Base-by-base conservation (phyloP, 2,888 invertebrate genomes). In the Globia sparganii region DNA sequence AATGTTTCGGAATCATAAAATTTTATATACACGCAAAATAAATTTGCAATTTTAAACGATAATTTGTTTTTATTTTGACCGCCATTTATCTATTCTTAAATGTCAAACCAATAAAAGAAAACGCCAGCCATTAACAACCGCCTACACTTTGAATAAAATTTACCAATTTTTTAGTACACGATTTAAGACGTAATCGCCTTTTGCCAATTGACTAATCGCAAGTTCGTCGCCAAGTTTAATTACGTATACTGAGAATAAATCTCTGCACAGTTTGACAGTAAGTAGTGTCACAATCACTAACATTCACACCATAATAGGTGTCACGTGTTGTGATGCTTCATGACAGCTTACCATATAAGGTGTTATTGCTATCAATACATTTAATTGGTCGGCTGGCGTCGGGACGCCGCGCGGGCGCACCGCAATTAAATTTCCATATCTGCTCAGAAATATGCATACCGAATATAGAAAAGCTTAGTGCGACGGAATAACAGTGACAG, bases 291-390 rank as follows among this genome's bases (percentile, higher is more conserved):
- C 81, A 87, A 85, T 84, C 75, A 78, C 78, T 66, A 78, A 83
- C 86, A 83, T 86, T 89, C 82, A 89, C 86, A 80, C 91, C 90
- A 86, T 91, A 91, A 85, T 87, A 88, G 89, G 90, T 90, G 90
- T 90, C 88, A 90, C 87, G 85, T 86, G 87, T 86, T 85, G 86
- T 87, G 85, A 91, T 91, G 88, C 85, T 84, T 80, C 90, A 91
- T 91, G 87, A 82, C 92, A 90, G 72, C 74, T 72, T 31, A 72
- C 92, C 91, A 83, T 91, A 91, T 89, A 91, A 34, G 92, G 91
- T 75, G 87, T 90, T 91, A 93, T 92, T 91, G 90, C 91, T 92
- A 92, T 93, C 91, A 91, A 92, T 92, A 92, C 90, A 91, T 89
- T 90, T 94, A 94, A 93, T 94, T 92, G 92, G 91, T 83, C 86